Evolutionary conservation across 1,140 invertebrate genomes (phyloP).

Genomic region (Cyclina sinensis): DNA sequence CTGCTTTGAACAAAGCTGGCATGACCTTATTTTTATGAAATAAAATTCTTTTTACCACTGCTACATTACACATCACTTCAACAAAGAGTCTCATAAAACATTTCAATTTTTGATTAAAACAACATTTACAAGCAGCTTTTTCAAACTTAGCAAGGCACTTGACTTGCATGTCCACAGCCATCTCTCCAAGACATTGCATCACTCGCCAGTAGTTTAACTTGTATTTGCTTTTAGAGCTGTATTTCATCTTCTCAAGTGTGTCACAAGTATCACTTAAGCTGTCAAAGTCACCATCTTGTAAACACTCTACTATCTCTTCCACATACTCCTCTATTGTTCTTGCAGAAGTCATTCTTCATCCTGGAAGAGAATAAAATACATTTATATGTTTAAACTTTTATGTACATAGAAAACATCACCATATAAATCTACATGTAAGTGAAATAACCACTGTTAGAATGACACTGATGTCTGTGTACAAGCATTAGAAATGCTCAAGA

Average conservation of each 20-base stretch:
- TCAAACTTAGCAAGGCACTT: constrained; percentile 54
- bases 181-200: constrained; percentile 71
- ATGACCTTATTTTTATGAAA: constrained; percentile 55
- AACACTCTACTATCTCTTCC: constrained; percentile 53
- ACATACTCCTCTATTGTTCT: constrained; percentile 72
- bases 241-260: constrained; percentile 69
- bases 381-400: too few species aligned
- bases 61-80: constrained; percentile 65
- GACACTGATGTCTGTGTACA: too few species aligned
- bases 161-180: constrained; percentile 48
- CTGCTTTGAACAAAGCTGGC: constrained; percentile 60
- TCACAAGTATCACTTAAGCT: constrained; percentile 54
- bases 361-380: too few species aligned
- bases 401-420: too few species aligned
- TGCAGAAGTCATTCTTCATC: constrained; percentile 25
- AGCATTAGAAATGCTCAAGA: too few species aligned
- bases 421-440: too few species aligned
- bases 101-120: constrained; percentile 49
- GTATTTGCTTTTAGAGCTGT: constrained; percentile 69
- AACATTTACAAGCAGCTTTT: constrained; percentile 61
- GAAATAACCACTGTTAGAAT: too few species aligned
- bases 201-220: constrained; percentile 73
- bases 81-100: constrained; percentile 67
- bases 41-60: constrained; percentile 66
- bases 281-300: constrained; percentile 52